These are phyloP conservation scores for Octonoba sinensis DNA, from an alignment of 2,888 invertebrate genomes.

Conservation along the genomic window DNA sequence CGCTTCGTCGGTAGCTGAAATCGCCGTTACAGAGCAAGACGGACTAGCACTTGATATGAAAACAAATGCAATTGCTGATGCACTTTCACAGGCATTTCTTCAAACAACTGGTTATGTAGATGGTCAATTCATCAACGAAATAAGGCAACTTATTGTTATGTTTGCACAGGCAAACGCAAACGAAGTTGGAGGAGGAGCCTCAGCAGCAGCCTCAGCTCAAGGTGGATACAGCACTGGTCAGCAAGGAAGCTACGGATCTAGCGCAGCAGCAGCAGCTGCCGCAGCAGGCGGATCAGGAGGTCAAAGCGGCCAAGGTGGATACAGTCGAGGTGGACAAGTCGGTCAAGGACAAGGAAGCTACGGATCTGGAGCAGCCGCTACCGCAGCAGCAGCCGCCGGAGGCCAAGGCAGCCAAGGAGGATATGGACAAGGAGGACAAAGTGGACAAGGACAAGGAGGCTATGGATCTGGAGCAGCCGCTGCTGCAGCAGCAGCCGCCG, in stretches of 20 bases:
- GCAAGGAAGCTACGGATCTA: neutral
- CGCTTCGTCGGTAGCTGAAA: conserved; percentile 40
- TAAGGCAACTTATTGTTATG: conserved; percentile 17
- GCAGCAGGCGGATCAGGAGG: neutral
- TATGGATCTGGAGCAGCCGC: neutral
- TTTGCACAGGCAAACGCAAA: conserved; percentile 12
- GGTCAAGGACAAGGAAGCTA: neutral
- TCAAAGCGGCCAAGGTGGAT: neutral
- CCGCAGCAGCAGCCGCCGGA: neutral
- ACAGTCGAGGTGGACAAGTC: neutral
- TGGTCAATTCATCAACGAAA: conserved; percentile 11
- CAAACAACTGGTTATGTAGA: conserved; percentile 21
- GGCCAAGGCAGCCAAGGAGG: neutral
- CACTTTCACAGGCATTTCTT: conserved; percentile 8
- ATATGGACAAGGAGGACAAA: neutral
- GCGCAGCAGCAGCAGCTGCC: neutral
- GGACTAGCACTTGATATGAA: neutral
- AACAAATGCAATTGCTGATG: conserved; percentile 8
- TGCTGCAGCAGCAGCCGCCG: neutral
- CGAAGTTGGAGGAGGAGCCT: conserved; percentile 9
- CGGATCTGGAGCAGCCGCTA: neutral
- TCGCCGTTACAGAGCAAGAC: conserved; percentile 9
- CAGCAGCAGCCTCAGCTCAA: neutral
- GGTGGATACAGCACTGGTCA: neutral
- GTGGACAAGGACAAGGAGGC: neutral